Conservation (phyloP, 2,797 vertebrate genomes). For the Hypotaenidia philippensis region DNA sequence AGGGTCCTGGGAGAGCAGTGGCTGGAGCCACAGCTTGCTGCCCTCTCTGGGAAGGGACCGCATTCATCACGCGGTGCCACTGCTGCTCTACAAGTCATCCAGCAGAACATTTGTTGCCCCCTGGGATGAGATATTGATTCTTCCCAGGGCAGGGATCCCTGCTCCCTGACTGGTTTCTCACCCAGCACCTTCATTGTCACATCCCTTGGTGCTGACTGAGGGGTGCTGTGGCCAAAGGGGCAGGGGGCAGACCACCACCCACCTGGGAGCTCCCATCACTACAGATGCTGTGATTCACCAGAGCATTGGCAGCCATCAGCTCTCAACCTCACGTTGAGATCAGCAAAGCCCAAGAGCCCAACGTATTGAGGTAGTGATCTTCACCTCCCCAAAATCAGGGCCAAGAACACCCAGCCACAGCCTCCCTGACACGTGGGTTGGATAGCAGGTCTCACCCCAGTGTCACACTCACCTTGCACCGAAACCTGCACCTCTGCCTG, state of each 20-base stretch:
- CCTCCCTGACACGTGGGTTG: rapidly evolving
- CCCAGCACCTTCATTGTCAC: slow-evolving; percentile 27
- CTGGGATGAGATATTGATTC: too few species aligned
- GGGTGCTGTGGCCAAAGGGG: slow-evolving; percentile 28
- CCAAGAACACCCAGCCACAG: rapidly evolving
- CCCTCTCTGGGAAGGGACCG: rapidly evolving
- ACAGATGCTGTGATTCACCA: background rate
- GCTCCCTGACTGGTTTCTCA: background rate
- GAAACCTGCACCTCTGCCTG: slow-evolving; percentile 72
- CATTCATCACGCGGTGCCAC: background rate
- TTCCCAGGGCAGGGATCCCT: background rate
- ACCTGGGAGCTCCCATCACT: background rate
- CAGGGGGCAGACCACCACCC: background rate
- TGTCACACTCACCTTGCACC: slow-evolving; percentile 73
- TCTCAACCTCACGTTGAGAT: background rate
- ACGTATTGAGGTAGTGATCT: rapidly evolving
- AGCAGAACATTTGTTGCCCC: background rate
- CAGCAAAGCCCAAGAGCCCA: background rate
- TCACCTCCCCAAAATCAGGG: background rate
- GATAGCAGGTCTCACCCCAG: rapidly evolving
- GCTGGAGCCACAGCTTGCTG: rapidly evolving
- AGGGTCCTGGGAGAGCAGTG: rapidly evolving
- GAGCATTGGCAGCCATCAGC: background rate
- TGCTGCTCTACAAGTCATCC: background rate
- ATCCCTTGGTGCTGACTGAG: background rate